Evolutionary conservation across 2,888 invertebrate species (phyloP), one percentile per base, ranked within the genome.

Genomic region (Sycophila texana): DNA sequence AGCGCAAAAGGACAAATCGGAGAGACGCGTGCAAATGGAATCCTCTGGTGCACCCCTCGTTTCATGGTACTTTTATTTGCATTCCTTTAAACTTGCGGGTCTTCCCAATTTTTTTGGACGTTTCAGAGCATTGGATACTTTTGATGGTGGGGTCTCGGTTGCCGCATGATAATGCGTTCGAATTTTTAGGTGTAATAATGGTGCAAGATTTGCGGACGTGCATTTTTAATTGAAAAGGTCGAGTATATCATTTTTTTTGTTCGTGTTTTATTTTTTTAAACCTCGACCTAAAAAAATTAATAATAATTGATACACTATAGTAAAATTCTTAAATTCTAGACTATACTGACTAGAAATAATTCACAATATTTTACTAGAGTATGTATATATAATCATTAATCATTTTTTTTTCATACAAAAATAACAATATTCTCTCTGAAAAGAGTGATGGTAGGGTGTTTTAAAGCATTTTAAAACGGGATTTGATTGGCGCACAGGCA

Each of bases 1-100:
- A 57, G 65, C 39, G 73, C 49, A 74, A 74, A 79, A 71, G 55
- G 49, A 79, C 63, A 74, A 74, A 74, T 68, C 60, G 77, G 57
- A 71, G 39, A 16, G 20, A 10, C 51, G 63, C 39, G 47, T 0
- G 60, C 61, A n/a, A 16, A 61, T 30, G 61, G 57, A 7, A 57
- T 30, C 0, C n/a, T 16, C 16, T 5, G 26, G 60, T 26, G 22
- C 1, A 12, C 58, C 20, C 26, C 60, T 60, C 61, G 5, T 16
- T 61, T 30, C 13, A 14, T 1, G 2, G 51, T n/a, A 68, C 68
- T 73, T 67, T 61, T 22, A 74, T 78, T 78, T 74, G 53, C 61
- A 77, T 70, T 78, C 74, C 57, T 68, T 73, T 51, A 61, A 65
- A 65, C 63, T 30, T 10, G 63, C 63, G 3, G 39, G 39, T 39